Conservation (phyloP, 2,888 invertebrate species). For the Apamea crenata region DNA sequence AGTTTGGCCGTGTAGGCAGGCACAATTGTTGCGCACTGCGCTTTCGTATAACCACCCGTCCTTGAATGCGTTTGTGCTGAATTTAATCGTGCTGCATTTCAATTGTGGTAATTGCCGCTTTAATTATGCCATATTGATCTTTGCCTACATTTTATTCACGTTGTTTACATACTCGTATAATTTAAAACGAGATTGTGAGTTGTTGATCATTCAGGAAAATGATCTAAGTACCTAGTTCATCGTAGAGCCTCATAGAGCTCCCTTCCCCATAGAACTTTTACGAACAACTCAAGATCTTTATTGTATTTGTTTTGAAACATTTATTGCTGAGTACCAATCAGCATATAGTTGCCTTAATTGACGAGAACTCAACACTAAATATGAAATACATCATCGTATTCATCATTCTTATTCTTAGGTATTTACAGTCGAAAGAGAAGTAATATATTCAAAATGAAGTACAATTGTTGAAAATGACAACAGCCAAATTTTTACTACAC, state of each 20-base stretch:
- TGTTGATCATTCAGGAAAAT: conserved; percentile 1
- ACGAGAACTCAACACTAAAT: background rate
- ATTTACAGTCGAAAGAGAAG: background rate
- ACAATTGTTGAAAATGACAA: background rate
- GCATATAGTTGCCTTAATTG: background rate
- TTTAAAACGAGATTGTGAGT: conserved; percentile 19
- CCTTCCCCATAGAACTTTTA: background rate
- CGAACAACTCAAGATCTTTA: background rate
- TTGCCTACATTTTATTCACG: conserved; percentile 47
- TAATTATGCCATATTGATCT: conserved; percentile 62
- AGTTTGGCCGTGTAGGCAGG: conserved; percentile 60
- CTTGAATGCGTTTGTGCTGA: conserved; percentile 75
- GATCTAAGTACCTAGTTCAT: background rate
- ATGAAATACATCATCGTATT: background rate
- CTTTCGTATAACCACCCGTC: conserved; percentile 70
- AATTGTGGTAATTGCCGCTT: conserved; percentile 68
- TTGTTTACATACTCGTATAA: conserved; percentile 2
- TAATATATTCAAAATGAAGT: background rate
- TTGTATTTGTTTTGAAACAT: conserved; percentile 7
- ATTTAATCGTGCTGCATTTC: conserved; percentile 73
- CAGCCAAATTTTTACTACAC: background rate
- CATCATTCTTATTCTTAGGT: background rate
- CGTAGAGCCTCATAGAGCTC: background rate
- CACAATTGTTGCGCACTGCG: conserved; percentile 59
- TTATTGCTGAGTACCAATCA: background rate